Evolutionary conservation across 2,113 vertebrate species (phyloP).

Genomic region (Murina feae): DNA sequence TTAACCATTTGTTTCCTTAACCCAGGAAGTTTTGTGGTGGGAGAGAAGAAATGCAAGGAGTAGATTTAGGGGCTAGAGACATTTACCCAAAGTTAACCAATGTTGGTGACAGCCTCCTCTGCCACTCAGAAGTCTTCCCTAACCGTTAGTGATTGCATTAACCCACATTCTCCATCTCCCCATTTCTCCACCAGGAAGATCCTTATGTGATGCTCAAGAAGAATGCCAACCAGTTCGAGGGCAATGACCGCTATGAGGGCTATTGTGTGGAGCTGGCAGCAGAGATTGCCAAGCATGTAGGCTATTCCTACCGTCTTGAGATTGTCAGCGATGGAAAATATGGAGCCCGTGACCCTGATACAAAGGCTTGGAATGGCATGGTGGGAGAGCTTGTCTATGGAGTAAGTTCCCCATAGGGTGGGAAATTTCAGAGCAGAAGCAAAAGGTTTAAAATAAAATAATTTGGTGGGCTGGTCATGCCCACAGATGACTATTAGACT

Average conservation of each 20-base stretch:
- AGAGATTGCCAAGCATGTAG: constrained; percentile 97
- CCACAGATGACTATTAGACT: neutral
- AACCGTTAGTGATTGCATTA: neutral
- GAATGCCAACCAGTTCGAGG: constrained; percentile 92
- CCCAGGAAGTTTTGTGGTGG: neutral
- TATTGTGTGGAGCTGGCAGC: constrained; percentile 97
- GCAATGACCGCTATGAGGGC: constrained; percentile 96
- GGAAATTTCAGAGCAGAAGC: neutral
- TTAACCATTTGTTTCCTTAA: neutral
- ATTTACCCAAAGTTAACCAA: neutral
- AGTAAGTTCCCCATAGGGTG: constrained; percentile 80
- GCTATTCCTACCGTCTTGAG: constrained; percentile 95
- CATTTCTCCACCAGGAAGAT: constrained; percentile 86
- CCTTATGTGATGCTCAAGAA: constrained; percentile 99
- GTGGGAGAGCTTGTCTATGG: constrained; percentile 98
- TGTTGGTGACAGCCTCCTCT: neutral
- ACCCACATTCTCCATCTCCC: neutral
- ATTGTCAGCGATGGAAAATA: constrained; percentile 96
- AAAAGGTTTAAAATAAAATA: neutral
- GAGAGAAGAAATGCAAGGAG: neutral
- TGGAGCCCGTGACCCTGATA: constrained; percentile 92
- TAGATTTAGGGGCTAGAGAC: neutral
- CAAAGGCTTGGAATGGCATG: constrained; percentile 99
- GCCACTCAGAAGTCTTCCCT: neutral
- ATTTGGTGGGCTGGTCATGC: neutral